Evolutionary conservation across 2,888 invertebrate species (phyloP), one percentile per base, ranked within the genome.

Genomic region (Alloplasta piceator): DNA sequence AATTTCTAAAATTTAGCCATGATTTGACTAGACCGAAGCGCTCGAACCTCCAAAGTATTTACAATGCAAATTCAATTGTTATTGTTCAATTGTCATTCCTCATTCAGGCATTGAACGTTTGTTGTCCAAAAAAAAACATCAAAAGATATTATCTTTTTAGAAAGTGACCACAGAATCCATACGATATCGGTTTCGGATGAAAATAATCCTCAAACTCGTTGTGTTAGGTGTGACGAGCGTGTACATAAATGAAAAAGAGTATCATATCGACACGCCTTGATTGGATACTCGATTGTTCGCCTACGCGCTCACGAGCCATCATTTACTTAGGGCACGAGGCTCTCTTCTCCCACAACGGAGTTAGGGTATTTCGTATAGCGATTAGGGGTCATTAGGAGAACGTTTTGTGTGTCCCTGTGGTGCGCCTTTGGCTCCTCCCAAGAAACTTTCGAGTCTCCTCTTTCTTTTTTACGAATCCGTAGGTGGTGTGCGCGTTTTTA

Each of bases 341-440:
- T 48, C 75, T 67, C 75, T 56, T 73, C 73, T 73, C 70, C 63
- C 83, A 86, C 85, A 56, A 41, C 41, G 38, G 64, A 52, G 90
- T 91, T 90, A 90, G 89, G 86, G 87, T 86, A 87, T 90, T 88
- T 87, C 85, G 83, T 78, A 67, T 58, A 66, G 75, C 88, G 90
- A 91, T 91, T 90, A 91, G 86, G 89, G 90, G 90, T 90, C 90
- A 91, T 92, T 91, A 91, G 90, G 90, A 89, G 74, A 80, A 75
- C 78, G 72, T 78, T 89, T 87, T 87, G 88, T 26, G 26, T 91
- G 90, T 91, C 90, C 88, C 91, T 90, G 89, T 87, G 87, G 85
- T 86, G 75, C 26, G 26, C 67, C 36, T 58, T 58, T 58, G 39
- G 75, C 78, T 74, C 78, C 77, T 68, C 79, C 79, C 79, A 72